These are phyloP conservation scores for Limonius californicus DNA, from an alignment of 1,140 invertebrate species.

Conservation along the genomic window DNA sequence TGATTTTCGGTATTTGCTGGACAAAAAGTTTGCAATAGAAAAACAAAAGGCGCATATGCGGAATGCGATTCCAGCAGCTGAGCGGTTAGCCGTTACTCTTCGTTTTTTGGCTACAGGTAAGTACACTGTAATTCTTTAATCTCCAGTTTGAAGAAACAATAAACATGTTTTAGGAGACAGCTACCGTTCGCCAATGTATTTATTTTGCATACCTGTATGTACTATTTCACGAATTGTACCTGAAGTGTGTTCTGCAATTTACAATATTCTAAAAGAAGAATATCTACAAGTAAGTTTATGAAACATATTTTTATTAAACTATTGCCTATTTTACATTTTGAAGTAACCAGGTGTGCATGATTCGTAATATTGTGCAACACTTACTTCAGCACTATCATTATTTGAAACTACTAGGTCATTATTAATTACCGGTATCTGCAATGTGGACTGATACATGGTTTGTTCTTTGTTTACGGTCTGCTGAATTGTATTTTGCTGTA, in stretches of 20 bases:
- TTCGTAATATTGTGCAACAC: too few species aligned
- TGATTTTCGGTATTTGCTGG: conserved; percentile 8
- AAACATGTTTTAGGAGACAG: not conserved
- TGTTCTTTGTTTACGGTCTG: too few species aligned
- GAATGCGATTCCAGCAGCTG: not conserved
- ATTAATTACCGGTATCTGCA: too few species aligned
- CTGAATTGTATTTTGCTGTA: too few species aligned
- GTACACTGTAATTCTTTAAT: too few species aligned
- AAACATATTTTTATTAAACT: not conserved
- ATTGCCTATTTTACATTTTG: not conserved
- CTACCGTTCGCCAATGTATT: not conserved
- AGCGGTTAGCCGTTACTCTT: not conserved
- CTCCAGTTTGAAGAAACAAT: too few species aligned
- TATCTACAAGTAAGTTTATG: not conserved
- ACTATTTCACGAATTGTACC: not conserved
- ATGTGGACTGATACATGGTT: too few species aligned
- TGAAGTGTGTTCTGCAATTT: not conserved
- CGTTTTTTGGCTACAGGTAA: not conserved
- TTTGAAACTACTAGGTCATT: too few species aligned
- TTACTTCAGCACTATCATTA: too few species aligned
- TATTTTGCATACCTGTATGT: not conserved
- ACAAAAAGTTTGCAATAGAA: not conserved
- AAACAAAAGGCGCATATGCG: not conserved
- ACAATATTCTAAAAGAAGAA: not conserved
- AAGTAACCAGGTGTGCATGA: not conserved